These are phyloP conservation scores for Sarcophaga variegata DNA, from an alignment of 2,888 invertebrate species.

Conservation along the genomic window DNA sequence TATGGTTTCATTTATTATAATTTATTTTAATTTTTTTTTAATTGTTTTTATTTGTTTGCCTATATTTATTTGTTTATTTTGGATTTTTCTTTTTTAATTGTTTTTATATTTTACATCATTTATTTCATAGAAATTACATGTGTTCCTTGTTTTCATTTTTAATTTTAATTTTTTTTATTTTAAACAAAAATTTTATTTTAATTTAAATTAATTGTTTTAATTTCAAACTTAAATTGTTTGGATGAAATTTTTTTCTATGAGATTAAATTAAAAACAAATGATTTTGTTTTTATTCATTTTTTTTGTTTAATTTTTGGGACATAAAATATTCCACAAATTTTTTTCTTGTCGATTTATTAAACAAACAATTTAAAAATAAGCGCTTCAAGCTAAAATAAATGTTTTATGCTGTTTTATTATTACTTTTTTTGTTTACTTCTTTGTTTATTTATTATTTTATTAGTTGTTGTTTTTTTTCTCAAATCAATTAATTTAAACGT, in stretches of 20 bases:
- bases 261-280: too few relatives aligned
- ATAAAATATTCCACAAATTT: constrained; percentile 11
- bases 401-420: background rate
- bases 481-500: too few relatives aligned
- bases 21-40: constrained; percentile 61
- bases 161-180: constrained; percentile 38
- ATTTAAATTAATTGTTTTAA: constrained; percentile 61
- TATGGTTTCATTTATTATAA: constrained; percentile 28
- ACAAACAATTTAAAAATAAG: constrained; percentile 9
- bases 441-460: constrained; percentile 2
- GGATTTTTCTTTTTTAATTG: constrained; percentile 63
- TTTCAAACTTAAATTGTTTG: constrained; percentile 51
- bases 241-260: too few relatives aligned
- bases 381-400: constrained; percentile 52
- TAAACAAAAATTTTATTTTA: background rate
- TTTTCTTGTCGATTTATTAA: constrained; percentile 15
- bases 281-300: too few relatives aligned
- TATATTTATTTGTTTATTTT: constrained; percentile 72
- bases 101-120: constrained; percentile 72
- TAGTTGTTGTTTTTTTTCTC: background rate
- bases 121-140: constrained; percentile 78
- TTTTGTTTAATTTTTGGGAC: background rate
- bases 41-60: constrained; percentile 73
- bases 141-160: constrained; percentile 63
- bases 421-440: background rate